Percentiles rank a stretch among this genome's conserved stretches.
Conservation (phyloP, 2,113 vertebrate species). For the Notiomystis cincta region DNA sequence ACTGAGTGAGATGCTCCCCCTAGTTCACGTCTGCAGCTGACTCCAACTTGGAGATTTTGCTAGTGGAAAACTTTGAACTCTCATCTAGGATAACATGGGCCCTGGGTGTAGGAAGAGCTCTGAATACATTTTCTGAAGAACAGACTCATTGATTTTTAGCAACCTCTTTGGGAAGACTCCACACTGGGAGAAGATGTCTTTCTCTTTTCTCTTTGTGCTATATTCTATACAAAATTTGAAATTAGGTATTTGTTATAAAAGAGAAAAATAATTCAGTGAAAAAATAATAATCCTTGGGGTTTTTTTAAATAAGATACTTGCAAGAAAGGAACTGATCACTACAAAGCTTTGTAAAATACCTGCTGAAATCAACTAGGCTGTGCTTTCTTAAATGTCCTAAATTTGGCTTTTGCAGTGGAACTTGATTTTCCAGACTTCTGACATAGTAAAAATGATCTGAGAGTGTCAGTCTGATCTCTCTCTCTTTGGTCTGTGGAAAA, state of each 20-base stretch:
- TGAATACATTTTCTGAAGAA: neutral
- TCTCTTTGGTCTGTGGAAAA: neutral
- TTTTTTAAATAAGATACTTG: neutral
- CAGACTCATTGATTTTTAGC: neutral
- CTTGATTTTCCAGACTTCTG: neutral
- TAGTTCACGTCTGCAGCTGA: neutral
- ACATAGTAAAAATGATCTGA: neutral
- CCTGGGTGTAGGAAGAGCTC: neutral
- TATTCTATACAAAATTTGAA: neutral
- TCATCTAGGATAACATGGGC: neutral
- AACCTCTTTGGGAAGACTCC: neutral
- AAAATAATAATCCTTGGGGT: neutral
- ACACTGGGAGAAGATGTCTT: neutral
- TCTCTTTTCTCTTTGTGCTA: neutral
- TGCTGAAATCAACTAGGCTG: neutral
- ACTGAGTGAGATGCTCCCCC: accelerated
- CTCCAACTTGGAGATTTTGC: neutral
- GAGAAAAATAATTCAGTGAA: neutral
- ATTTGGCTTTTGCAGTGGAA: neutral
- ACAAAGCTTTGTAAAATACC: neutral
- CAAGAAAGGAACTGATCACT: neutral
- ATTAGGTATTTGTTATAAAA: neutral
- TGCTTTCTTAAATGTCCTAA: neutral
- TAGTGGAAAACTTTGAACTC: neutral
- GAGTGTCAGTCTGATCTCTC: neutral